These are phyloP conservation scores for Eulacestoma nigropectus DNA, from an alignment of 2,113 vertebrate species.

Conservation along the genomic window DNA sequence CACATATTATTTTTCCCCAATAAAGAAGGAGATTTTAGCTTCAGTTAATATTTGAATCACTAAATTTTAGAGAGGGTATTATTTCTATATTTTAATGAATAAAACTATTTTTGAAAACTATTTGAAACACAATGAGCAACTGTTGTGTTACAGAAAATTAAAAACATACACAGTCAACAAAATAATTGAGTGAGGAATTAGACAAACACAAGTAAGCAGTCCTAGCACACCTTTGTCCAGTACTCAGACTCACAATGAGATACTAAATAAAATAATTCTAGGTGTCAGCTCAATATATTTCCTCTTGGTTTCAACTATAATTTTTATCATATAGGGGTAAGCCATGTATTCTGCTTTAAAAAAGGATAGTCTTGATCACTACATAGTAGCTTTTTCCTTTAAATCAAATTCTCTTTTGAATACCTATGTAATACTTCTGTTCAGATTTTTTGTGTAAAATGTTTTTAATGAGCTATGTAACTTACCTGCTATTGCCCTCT, in stretches of 20 bases:
- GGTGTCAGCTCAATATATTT: background rate
- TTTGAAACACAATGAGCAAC: background rate
- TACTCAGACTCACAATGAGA: background rate
- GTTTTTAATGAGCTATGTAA: slow-evolving; percentile 69
- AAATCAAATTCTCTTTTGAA: slow-evolving; percentile 55
- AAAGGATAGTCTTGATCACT: background rate
- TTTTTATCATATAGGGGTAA: background rate
- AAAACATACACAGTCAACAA: background rate
- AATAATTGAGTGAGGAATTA: background rate
- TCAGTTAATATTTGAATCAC: background rate
- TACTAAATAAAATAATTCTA: background rate
- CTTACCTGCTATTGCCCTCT: slow-evolving; percentile 79
- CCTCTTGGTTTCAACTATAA: background rate
- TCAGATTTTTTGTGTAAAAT: slow-evolving; percentile 59
- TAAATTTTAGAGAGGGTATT: background rate
- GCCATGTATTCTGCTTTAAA: background rate
- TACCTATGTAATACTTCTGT: background rate
- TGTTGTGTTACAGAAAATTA: background rate
- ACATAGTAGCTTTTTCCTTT: background rate
- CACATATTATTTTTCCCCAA: background rate
- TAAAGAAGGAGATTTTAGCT: background rate
- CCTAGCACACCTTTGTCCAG: background rate
- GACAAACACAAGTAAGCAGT: background rate
- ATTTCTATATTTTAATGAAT: background rate
- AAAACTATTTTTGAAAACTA: background rate